Base-by-base conservation (phyloP, 2,888 invertebrate species). In the Esperia sulphurella region DNA sequence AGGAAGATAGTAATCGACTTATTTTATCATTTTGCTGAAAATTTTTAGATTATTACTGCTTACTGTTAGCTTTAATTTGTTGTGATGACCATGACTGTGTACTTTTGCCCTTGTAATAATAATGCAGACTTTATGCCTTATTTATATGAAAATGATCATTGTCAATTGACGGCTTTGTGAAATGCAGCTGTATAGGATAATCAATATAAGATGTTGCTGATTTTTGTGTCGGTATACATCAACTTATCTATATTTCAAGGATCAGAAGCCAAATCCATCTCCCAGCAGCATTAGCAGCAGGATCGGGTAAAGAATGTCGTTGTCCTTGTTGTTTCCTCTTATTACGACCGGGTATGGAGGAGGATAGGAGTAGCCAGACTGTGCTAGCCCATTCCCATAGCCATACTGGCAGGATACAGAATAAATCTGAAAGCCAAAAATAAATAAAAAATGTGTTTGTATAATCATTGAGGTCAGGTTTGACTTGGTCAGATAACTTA, bases 251-350 rank as follows among this genome's bases (percentile, higher is more conserved):
- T 13, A 5, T 49, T 42, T 41, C 21, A 21, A 21, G 5, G 5
- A 31, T 35, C 8, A 46, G 38, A 31, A 48, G 8, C 57, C 54
- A 41, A 57, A 61, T 6, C 62, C 58, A 41, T 58, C 61, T 40
- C 61, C 63, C 12, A 75, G 52, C 8, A 73, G 49, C 47, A 76
- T 53, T n/a, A 75, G 40, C 10, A 77, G 48, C 10, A 77, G 61
- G 13, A 76, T 56, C 14, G 73, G 75, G 48, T 65, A 70, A 10
- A 71, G 52, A 12, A 69, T 57, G 48, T 77, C 68, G 31, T 54
- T 59, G 45, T 71, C 70, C 41, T 54, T 58, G 21, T 61, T 58
- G 45, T 62, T 55, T 14, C 63, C 53, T 43, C 52, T 63, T 21
- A 72, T 58, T 10, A 71, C 54, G 38, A 71, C 60, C 31, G 63